Conservation (phyloP, 2,797 vertebrate species). For the Diglossa cyanea region DNA sequence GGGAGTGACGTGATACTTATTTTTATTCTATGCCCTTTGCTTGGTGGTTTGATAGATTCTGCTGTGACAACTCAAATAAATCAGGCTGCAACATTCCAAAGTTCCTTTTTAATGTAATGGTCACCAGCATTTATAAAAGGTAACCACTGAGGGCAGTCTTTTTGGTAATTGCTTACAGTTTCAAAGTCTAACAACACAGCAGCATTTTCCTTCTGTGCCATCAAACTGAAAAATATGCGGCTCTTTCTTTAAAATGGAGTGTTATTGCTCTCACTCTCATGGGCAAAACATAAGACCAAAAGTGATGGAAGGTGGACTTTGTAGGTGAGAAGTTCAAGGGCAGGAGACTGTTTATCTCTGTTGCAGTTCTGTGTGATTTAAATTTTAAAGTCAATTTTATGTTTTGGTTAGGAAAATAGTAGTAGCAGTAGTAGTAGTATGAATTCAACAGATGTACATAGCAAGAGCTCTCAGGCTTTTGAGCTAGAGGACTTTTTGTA, state of each 20-base stretch:
- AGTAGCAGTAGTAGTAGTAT: background rate
- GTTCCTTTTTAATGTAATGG: background rate
- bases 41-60: background rate
- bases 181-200: background rate
- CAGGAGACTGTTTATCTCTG: background rate
- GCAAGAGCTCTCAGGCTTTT: background rate
- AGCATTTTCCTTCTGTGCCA: background rate
- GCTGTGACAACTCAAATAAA: background rate
- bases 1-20: accelerated
- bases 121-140: background rate
- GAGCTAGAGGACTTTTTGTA: background rate
- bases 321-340: background rate
- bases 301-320: background rate
- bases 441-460: background rate
- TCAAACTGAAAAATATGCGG: background rate
- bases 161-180: background rate
- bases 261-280: accelerated
- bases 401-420: background rate
- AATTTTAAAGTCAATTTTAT: background rate
- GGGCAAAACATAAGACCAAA: background rate
- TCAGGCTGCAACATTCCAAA: background rate
- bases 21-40: background rate
- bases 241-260: background rate
- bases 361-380: no score
- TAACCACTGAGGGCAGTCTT: background rate